Percentiles rank a stretch among this genome's conserved stretches.
Evolutionary conservation across 2,113 vertebrate species (phyloP).

Genomic region (Datnioides undecimradiatus): DNA sequence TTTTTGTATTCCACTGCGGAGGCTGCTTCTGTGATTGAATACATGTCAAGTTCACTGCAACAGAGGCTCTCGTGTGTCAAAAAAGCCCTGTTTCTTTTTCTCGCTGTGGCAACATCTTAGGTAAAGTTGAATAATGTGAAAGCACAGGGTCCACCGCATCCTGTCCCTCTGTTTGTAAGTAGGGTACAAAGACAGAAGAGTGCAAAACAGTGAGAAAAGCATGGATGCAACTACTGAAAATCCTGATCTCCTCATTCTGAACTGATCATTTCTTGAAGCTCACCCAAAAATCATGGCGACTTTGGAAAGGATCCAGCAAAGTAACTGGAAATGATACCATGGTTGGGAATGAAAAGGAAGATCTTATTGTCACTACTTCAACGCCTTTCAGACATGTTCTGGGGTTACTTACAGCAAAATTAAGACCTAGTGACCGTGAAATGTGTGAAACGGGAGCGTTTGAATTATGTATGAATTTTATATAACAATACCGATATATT

Average conservation of each 20-base stretch:
- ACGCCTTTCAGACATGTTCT: too few relatives aligned
- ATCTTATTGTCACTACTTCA: too few relatives aligned
- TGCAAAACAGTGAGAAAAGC: not conserved
- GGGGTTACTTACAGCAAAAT: too few relatives aligned
- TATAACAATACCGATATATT: not conserved
- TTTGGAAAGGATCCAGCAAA: not conserved
- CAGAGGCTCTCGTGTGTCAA: conserved; percentile 42
- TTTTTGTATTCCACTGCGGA: conserved; percentile 54
- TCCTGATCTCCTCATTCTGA: not conserved
- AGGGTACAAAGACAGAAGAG: not conserved
- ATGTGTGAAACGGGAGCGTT: too few relatives aligned
- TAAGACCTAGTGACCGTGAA: too few relatives aligned
- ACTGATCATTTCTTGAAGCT: not conserved
- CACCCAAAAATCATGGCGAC: too few relatives aligned
- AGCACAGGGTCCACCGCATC: conserved; percentile 2
- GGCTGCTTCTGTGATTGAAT: conserved; percentile 45
- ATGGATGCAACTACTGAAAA: not conserved
- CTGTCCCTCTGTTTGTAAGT: not conserved
- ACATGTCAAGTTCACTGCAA: conserved; percentile 41
- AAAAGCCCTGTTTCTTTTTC: conserved; percentile 18
- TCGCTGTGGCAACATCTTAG: conserved; percentile 21
- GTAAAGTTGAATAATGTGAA: conserved; percentile 12
- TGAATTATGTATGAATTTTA: not conserved
- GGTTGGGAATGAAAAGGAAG: not conserved
- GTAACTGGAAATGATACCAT: not conserved